Percentiles rank a stretch among this genome's conserved stretches.
These are phyloP conservation scores for Amblyopsis rosae DNA, from an alignment of 2,113 vertebrate species.

Conservation along the genomic window DNA sequence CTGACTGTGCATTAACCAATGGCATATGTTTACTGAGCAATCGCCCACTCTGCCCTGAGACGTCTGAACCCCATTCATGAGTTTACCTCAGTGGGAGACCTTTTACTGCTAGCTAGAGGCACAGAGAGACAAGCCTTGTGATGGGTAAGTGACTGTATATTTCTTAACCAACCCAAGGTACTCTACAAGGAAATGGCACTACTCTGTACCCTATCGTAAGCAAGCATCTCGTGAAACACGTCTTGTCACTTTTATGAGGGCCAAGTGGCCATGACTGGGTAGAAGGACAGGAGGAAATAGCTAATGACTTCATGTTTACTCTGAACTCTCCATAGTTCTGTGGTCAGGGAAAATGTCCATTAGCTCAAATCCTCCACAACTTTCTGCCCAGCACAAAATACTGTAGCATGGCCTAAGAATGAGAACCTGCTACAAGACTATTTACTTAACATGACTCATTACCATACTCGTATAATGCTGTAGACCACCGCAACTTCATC, in stretches of 20 bases:
- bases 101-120: slow-evolving; percentile 38
- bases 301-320: slow-evolving; percentile 61
- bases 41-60: slow-evolving; percentile 37
- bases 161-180: slow-evolving; percentile 31
- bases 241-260: slow-evolving; percentile 68
- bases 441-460: slow-evolving; percentile 42
- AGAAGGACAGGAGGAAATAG: slow-evolving; percentile 44
- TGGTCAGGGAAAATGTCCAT: slow-evolving; percentile 19
- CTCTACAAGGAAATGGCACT: slow-evolving; percentile 36
- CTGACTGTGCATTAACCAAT: slow-evolving; percentile 58
- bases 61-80: slow-evolving; percentile 48
- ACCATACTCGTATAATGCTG: slow-evolving; percentile 17
- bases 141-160: slow-evolving; percentile 28
- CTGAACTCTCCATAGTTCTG: slow-evolving; percentile 14
- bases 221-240: slow-evolving; percentile 41
- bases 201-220: slow-evolving; percentile 31
- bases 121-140: slow-evolving; percentile 32
- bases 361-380: slow-evolving; percentile 7
- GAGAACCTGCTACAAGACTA: slow-evolving; percentile 22
- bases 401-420: neutral
- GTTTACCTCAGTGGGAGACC: slow-evolving; percentile 32
- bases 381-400: slow-evolving; percentile 6
- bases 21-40: slow-evolving; percentile 56
- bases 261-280: slow-evolving; percentile 46
- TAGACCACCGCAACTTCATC: slow-evolving; percentile 9